Evolutionary conservation across 53 echinoderm and acorn worm genomes (phyloP).

Genomic region (Arbacia lixula): DNA sequence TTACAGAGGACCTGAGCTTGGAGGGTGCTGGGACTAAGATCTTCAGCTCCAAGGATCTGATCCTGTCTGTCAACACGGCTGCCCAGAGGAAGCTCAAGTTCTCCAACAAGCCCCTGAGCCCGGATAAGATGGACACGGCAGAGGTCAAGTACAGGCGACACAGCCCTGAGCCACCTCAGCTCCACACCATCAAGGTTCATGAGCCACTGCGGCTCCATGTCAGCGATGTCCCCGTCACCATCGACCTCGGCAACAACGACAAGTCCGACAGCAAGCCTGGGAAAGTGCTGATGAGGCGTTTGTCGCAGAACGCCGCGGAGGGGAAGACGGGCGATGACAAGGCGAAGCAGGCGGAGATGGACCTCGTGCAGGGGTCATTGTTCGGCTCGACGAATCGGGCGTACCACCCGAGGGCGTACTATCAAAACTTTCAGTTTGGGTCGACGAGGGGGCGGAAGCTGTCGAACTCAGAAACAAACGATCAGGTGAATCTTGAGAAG

Average conservation of each 20-base stretch:
- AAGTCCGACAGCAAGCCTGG: slow-evolving; percentile 21
- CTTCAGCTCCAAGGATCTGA: slow-evolving; percentile 25
- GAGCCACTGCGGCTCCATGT: slow-evolving; percentile 3
- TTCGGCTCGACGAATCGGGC: slow-evolving; percentile 41
- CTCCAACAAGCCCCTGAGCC: slow-evolving; percentile 28
- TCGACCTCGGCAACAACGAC: slow-evolving; percentile 2
- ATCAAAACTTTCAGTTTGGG: slow-evolving; percentile 69
- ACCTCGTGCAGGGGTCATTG: slow-evolving; percentile 43
- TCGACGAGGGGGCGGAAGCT: slow-evolving; percentile 67
- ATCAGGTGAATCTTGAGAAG: slow-evolving; percentile 39
- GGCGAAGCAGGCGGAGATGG: slow-evolving; percentile 46
- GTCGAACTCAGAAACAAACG: slow-evolving; percentile 18
- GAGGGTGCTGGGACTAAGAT: background rate
- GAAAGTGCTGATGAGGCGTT: slow-evolving; percentile 50
- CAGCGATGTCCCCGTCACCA: slow-evolving; percentile 23
- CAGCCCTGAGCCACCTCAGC: slow-evolving; percentile 51
- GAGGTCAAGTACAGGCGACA: slow-evolving; percentile 35
- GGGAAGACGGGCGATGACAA: slow-evolving; percentile 51
- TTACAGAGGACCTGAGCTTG: slow-evolving; percentile 29
- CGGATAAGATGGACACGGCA: slow-evolving; percentile 25
- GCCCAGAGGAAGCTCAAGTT: slow-evolving; percentile 62
- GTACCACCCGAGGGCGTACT: slow-evolving; percentile 27
- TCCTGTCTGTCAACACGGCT: slow-evolving; percentile 56
- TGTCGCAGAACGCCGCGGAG: slow-evolving; percentile 59
- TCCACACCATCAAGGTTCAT: slow-evolving; percentile 44